Evolutionary conservation across 2,113 vertebrate genomes (phyloP).

Genomic region (Bufo bufo): DNA sequence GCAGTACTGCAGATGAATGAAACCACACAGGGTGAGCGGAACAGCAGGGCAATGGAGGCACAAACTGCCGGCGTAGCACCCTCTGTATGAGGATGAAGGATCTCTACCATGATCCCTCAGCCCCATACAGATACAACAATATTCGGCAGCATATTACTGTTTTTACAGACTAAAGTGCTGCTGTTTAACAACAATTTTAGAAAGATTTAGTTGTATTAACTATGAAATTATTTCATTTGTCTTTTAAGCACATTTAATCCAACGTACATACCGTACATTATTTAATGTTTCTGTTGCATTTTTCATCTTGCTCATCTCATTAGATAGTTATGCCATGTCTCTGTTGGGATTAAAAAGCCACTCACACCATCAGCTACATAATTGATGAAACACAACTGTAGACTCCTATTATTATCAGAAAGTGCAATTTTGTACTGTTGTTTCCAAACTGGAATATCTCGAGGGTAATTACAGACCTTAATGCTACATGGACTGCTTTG

Average conservation of each 20-base stretch:
- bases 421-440: slow-evolving; percentile 72
- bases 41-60: no score
- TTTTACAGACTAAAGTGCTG: no score
- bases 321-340: slow-evolving; percentile 66
- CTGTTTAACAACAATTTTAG: no score
- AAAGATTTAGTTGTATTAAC: no score
- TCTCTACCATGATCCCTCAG: no score
- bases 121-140: no score
- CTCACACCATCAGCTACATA: slow-evolving; percentile 76
- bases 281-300: neutral
- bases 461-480: slow-evolving; percentile 76
- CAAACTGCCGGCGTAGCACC: no score
- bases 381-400: slow-evolving; percentile 78
- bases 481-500: slow-evolving; percentile 72
- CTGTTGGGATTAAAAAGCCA: slow-evolving; percentile 70
- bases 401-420: slow-evolving; percentile 72
- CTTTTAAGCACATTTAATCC: neutral
- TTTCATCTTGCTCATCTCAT: slow-evolving; percentile 62
- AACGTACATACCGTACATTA: neutral
- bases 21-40: no score
- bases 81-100: no score
- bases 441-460: slow-evolving; percentile 77
- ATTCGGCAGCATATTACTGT: no score
- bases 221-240: neutral
- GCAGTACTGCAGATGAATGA: no score